phyloP scores from a whole-genome alignment of 2,113 vertebrate genomes.

The Arizona elegans region DNA sequence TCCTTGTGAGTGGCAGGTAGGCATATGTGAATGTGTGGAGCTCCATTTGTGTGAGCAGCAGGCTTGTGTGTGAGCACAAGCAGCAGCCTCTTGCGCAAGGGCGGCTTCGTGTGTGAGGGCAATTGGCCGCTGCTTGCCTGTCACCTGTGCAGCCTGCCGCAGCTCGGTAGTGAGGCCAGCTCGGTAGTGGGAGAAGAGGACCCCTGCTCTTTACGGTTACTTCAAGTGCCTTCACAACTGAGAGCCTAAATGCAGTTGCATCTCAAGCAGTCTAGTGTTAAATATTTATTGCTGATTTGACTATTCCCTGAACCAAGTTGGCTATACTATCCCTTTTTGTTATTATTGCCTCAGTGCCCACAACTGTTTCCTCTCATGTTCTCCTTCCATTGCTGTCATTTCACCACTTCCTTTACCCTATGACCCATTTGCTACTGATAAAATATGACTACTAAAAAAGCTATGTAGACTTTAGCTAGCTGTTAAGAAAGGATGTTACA shows the following conservation, averaged over 20 bases:
- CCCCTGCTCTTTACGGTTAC: neutral
- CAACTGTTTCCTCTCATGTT: neutral
- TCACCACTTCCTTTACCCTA: neutral
- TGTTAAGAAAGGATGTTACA: neutral
- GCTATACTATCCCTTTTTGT: neutral
- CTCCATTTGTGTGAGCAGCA: neutral
- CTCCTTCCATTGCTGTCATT: neutral
- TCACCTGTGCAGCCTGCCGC: rapidly evolving
- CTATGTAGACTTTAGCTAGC: neutral
- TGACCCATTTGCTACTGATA: neutral
- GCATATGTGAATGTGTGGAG: neutral
- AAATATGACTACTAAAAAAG: neutral
- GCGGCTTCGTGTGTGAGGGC: neutral
- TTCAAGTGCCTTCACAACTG: neutral
- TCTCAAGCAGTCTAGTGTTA: neutral
- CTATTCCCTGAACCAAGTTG: neutral
- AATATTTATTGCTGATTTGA: neutral
- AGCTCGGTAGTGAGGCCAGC: neutral
- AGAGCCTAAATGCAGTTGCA: neutral
- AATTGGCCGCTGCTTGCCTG: no score
- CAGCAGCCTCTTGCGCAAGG: neutral
- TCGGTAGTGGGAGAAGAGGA: neutral
- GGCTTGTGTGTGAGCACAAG: neutral
- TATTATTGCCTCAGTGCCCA: neutral
- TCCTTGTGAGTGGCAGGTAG: neutral